Conservation (phyloP, 2,888 invertebrate species). For the Machimus atricapillus region DNA sequence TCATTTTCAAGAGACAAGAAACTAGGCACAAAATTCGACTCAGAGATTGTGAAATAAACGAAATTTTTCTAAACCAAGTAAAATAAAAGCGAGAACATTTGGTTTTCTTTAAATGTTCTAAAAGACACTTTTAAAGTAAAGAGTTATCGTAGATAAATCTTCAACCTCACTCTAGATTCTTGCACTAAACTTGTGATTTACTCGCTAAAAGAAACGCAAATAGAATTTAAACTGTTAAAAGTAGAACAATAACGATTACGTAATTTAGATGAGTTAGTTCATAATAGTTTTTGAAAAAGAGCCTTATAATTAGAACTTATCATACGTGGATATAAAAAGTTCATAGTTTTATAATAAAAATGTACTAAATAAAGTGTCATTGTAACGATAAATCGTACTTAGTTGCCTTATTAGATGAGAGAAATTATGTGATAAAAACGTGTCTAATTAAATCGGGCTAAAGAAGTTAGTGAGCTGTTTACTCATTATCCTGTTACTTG, state of each 20-base stretch:
- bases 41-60: background rate
- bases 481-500: background rate
- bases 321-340: background rate
- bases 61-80: background rate
- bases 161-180: background rate
- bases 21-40: background rate
- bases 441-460: conserved; percentile 3
- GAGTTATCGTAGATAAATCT: background rate
- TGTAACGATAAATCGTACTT: conserved; percentile 19
- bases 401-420: conserved; percentile 30
- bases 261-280: background rate
- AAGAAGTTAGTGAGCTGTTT: background rate
- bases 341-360: conserved; percentile 14
- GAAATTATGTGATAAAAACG: conserved; percentile 23
- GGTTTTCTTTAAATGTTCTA: background rate
- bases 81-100: background rate
- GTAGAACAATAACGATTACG: background rate
- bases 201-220: background rate
- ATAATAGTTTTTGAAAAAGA: background rate
- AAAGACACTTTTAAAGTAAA: background rate
- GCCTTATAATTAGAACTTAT: conserved; percentile 4
- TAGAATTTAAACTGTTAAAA: background rate
- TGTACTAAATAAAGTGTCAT: background rate
- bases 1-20: background rate
- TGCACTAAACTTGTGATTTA: conserved; percentile 21